Evolutionary conservation across 2,113 vertebrate genomes (phyloP), one percentile per base, ranked within the genome.

Genomic region (Mesocricetus auratus): DNA sequence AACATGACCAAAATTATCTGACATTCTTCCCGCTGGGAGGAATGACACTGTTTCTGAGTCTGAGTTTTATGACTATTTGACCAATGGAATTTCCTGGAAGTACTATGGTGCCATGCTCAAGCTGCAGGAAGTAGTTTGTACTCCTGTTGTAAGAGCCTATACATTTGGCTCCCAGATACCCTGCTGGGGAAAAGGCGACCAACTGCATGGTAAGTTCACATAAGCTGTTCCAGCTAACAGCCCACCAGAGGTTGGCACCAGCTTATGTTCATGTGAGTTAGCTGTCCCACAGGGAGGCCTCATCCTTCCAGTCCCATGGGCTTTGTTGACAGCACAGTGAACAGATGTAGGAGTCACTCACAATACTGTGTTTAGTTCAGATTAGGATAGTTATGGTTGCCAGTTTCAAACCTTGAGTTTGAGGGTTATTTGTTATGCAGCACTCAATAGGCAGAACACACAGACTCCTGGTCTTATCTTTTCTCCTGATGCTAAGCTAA

Each of bases 331-430:
- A 60, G 19, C 29, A n/a, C 0, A 0, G 33, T 16, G 50, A 60
- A 8, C 24, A 17, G 12, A 71, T 11, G 24, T 24, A 7, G 15
- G 19, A 83, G 39, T 74, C 29, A 19, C 56, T 50, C 58, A 42
- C 10, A 69, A 58, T 88, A 39, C 8, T 81, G 50, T 68, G 31
- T 39, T 71, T 56, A 24, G 21, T 71, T 42, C 39, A 81, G 58
- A 90, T 7, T 58, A 45, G 24, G 33, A 47, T 93, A 56, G 42
- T 45, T 86, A 39, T 8, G 29, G 19, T 19, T 42, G 26, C 69
- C 24, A 45, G 21, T 86, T 94, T 16, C 58, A 88, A 97, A 6
- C 45, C 58, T 92, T 79, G n/a, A 64, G 13, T 74, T 79, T 75
- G 10, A 26, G 86, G 36, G 16, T 33, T 17, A 13, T 68, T 89